These are phyloP conservation scores for Drosophila hydei DNA, from an alignment of 1,140 invertebrate species.

Conservation along the genomic window DNA sequence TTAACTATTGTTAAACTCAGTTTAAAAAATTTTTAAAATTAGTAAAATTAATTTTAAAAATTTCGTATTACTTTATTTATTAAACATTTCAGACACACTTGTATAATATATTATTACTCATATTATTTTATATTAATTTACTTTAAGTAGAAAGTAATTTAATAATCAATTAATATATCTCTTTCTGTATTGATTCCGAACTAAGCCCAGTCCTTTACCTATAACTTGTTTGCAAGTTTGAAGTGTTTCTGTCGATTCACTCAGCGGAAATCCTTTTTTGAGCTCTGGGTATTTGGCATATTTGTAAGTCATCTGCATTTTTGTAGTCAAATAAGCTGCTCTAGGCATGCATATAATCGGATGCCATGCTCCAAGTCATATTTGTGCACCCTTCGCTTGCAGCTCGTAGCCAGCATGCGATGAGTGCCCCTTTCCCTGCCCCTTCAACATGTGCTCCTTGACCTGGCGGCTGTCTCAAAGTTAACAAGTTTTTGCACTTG, in stretches of 20 bases:
- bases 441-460: neutral
- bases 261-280: neutral
- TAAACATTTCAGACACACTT: too few species aligned
- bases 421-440: neutral
- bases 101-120: too few species aligned
- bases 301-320: neutral
- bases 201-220: too few species aligned
- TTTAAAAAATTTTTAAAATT: too few species aligned
- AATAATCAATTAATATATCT: too few species aligned
- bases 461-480: slow-evolving; percentile 38
- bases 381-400: slow-evolving; percentile 46
- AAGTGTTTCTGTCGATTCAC: neutral
- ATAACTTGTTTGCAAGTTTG: neutral
- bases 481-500: slow-evolving; percentile 75
- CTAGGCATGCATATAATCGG: slow-evolving; percentile 50
- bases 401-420: slow-evolving; percentile 12
- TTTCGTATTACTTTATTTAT: too few species aligned
- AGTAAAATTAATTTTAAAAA: too few species aligned
- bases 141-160: too few species aligned
- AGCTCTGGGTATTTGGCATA: neutral
- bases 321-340: slow-evolving; percentile 20
- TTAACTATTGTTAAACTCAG: neutral
- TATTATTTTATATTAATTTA: too few species aligned
- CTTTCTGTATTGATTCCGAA: too few species aligned
- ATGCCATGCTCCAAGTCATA: slow-evolving; percentile 62